Conservation (phyloP, 2,113 vertebrate genomes). For the Otus sunia region DNA sequence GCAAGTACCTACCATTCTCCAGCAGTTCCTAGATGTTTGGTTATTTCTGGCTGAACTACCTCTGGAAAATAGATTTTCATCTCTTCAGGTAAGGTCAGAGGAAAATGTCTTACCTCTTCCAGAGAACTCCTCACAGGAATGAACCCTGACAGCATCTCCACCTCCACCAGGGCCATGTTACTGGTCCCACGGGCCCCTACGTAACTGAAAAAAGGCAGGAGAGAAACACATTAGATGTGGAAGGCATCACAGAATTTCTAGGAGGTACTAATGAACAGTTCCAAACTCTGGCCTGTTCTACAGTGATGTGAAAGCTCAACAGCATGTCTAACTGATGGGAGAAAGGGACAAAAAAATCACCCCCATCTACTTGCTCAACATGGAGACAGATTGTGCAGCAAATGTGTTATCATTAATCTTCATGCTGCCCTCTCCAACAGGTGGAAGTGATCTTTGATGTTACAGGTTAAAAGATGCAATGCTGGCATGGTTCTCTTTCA, state of each 20-base stretch:
- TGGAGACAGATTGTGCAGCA: neutral
- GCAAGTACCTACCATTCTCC: neutral
- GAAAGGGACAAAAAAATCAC: neutral
- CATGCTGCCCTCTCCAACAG: neutral
- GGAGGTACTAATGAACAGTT: neutral
- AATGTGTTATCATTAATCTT: neutral
- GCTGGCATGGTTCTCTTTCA: neutral
- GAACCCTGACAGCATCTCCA: conserved; percentile 48
- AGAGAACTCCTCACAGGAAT: conserved; percentile 16
- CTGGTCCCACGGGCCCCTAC: neutral
- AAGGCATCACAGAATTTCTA: neutral
- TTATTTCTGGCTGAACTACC: neutral
- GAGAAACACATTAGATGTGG: neutral
- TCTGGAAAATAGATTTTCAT: neutral
- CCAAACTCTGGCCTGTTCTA: neutral
- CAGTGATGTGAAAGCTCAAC: neutral
- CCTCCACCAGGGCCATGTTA: conserved; percentile 46
- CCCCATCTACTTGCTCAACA: neutral
- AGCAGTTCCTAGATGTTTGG: neutral
- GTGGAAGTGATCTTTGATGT: neutral
- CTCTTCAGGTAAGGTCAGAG: neutral
- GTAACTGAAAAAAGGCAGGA: neutral
- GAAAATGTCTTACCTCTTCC: neutral
- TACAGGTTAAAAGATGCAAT: neutral
- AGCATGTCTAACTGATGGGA: neutral